These are phyloP conservation scores for Dermolepida albohirtum DNA, from an alignment of 2,888 invertebrate species.

Conservation along the genomic window DNA sequence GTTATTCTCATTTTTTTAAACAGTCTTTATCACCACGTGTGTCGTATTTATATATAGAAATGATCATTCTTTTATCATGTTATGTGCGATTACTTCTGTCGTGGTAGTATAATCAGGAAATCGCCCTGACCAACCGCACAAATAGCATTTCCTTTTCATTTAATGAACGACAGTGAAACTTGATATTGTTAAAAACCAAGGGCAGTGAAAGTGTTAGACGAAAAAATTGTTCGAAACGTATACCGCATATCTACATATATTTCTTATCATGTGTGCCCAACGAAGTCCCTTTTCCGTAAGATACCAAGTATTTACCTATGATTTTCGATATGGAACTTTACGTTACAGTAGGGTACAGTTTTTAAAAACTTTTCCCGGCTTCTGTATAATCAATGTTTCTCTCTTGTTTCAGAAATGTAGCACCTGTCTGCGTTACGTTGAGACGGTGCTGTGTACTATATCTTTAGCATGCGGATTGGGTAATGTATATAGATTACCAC, in stretches of 20 bases:
- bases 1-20: conserved; percentile 3
- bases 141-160: conserved; percentile 8
- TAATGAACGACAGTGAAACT: conserved; percentile 2
- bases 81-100: not conserved
- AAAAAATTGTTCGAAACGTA: too few relatives aligned
- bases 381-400: conserved; percentile 1
- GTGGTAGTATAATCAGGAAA: conserved; percentile 24
- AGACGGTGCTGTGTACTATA: conserved; percentile 67
- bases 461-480: conserved; percentile 70
- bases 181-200: too few relatives aligned
- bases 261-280: conserved; percentile 1
- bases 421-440: conserved; percentile 62
- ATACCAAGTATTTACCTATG: conserved; percentile 12
- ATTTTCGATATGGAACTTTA: conserved; percentile 10
- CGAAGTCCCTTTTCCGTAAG: not conserved
- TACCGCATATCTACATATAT: too few relatives aligned
- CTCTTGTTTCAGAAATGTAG: conserved; percentile 58
- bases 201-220: too few relatives aligned
- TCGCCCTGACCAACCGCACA: conserved; percentile 14
- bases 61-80: conserved; percentile 20
- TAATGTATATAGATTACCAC: conserved; percentile 71
- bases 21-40: conserved; percentile 6
- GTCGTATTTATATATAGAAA: conserved; percentile 20
- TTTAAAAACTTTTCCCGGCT: too few relatives aligned
- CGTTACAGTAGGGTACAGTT: conserved; percentile 20